Evolutionary conservation across 37 sponge, comb jelly and placozoan genomes (phyloP).

Genomic region (Diacarnus erythraeanus): DNA sequence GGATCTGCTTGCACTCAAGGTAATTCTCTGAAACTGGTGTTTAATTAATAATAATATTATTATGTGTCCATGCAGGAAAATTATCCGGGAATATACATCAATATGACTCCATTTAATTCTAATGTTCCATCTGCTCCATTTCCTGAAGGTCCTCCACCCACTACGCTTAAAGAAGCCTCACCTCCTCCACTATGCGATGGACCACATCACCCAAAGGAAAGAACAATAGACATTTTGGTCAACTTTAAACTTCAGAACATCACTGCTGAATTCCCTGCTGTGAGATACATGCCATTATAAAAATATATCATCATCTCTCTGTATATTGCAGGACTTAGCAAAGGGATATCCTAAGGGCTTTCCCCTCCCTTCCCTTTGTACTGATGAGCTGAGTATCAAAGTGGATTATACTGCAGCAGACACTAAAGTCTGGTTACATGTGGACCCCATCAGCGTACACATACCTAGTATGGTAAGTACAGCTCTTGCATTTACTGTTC

Average conservation of each 20-base stretch:
- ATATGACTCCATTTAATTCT: slow-evolving; percentile 49
- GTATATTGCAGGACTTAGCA: slow-evolving; percentile 21
- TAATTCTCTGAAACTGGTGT: not conserved
- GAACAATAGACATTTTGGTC: slow-evolving; percentile 50
- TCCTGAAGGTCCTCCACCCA: not conserved
- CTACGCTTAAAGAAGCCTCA: not conserved
- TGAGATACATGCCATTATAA: slow-evolving; percentile 12
- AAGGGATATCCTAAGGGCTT: slow-evolving; percentile 24
- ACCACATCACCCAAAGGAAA: slow-evolving; percentile 27
- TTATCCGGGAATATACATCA: slow-evolving; percentile 66
- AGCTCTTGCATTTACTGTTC: not conserved
- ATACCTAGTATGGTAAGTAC: slow-evolving; percentile 34
- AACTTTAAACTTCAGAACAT: slow-evolving; percentile 52
- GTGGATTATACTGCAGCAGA: slow-evolving; percentile 37
- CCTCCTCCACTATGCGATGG: slow-evolving; percentile 5
- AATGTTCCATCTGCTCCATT: slow-evolving; percentile 1
- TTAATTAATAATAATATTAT: not conserved
- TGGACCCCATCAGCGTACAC: slow-evolving; percentile 49
- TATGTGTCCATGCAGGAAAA: slow-evolving; percentile 64
- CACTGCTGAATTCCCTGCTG: slow-evolving; percentile 76
- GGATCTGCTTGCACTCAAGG: slow-evolving; percentile 68
- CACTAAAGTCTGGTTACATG: slow-evolving; percentile 36
- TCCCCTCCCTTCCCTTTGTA: slow-evolving; percentile 44
- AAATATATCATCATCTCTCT: not conserved
- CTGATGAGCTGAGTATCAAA: slow-evolving; percentile 22